Percentiles rank a stretch among this genome's conserved stretches.
Conservation (phyloP, 2,888 invertebrate genomes). For the Abrostola tripartita region DNA sequence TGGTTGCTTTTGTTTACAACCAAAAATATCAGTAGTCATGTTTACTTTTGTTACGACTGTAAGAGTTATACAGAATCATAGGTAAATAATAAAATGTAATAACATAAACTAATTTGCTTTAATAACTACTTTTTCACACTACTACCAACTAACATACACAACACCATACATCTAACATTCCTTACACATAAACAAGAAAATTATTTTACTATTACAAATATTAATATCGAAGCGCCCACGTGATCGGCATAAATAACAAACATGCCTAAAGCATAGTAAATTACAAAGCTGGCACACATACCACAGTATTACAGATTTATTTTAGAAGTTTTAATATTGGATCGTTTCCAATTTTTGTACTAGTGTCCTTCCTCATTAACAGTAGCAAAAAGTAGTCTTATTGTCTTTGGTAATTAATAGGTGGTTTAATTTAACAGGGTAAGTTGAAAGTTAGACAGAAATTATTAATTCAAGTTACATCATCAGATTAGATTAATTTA, state of each 20-base stretch:
- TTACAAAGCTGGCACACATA: slow-evolving; percentile 74
- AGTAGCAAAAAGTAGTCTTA: slow-evolving; percentile 57
- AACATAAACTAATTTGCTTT: background rate
- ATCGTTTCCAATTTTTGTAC: slow-evolving; percentile 81
- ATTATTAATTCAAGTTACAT: slow-evolving; percentile 2
- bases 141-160: background rate
- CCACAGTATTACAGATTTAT: slow-evolving; percentile 79
- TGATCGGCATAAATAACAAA: slow-evolving; percentile 51
- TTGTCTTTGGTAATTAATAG: slow-evolving; percentile 48
- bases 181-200: slow-evolving; percentile 14
- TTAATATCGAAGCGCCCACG: slow-evolving; percentile 27
- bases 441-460: slow-evolving; percentile 29
- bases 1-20: too few species aligned
- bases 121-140: background rate
- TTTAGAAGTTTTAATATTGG: slow-evolving; percentile 85
- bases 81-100: too few species aligned
- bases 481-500: slow-evolving; percentile 10
- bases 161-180: slow-evolving; percentile 4
- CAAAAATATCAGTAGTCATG: too few species aligned
- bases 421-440: slow-evolving; percentile 43
- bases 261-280: slow-evolving; percentile 61
- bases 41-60: too few species aligned
- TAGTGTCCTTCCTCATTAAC: slow-evolving; percentile 72
- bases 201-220: slow-evolving; percentile 15
- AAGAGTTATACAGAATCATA: too few species aligned